These are phyloP conservation scores for Phalacrocorax carbo DNA, from an alignment of 2,113 vertebrate species.

Conservation along the genomic window DNA sequence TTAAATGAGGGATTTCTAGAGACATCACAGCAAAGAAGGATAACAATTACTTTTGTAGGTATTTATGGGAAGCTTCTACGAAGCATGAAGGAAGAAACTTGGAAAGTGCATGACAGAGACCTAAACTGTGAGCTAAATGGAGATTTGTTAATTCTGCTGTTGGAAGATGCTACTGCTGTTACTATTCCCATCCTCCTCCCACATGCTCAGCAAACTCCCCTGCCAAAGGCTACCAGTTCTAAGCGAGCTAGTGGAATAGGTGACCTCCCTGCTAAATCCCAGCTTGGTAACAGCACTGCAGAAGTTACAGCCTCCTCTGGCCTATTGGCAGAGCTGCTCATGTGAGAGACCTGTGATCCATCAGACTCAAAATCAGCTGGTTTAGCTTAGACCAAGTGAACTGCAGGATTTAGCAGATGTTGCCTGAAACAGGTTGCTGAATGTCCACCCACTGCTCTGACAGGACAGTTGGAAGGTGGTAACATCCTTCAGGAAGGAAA, in stretches of 20 bases:
- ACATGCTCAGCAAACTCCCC: not conserved
- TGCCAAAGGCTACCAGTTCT: not conserved
- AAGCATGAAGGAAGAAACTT: not conserved
- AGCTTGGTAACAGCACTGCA: not conserved
- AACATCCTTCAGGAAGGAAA: not conserved
- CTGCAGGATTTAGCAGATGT: not conserved
- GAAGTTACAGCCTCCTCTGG: not conserved
- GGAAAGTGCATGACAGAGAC: not conserved
- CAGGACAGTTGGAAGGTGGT: not conserved
- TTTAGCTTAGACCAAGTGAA: not conserved
- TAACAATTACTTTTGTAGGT: not conserved
- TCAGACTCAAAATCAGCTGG: not conserved
- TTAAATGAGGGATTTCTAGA: not conserved
- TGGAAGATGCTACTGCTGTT: not conserved
- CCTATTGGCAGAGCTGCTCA: not conserved
- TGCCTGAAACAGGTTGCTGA: not conserved
- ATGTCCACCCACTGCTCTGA: not conserved
- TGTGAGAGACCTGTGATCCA: not conserved
- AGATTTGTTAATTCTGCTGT: not conserved
- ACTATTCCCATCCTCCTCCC: not conserved
- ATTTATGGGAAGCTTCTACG: not conserved
- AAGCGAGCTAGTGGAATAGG: not conserved
- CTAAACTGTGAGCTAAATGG: accelerated
- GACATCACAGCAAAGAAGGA: not conserved
- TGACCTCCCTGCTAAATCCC: not conserved